These are phyloP conservation scores for Cephus rjabovi DNA, from an alignment of 2,888 invertebrate genomes.

Conservation along the genomic window DNA sequence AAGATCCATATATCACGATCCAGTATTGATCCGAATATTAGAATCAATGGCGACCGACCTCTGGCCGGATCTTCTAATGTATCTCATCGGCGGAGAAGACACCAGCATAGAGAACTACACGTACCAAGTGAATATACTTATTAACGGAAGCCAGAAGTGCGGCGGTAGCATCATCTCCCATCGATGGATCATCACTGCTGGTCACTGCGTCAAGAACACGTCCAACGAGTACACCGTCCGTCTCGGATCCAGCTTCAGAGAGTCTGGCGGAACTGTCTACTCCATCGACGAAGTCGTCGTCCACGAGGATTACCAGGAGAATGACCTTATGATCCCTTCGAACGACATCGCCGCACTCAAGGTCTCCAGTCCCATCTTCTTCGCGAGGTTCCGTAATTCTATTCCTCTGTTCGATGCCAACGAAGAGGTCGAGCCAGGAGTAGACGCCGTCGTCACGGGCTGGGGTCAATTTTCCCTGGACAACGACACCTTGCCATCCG, in stretches of 20 bases:
- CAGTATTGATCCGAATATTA: too few relatives aligned
- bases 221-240: conserved; percentile 64
- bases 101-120: conserved; percentile 38
- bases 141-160: conserved; percentile 62
- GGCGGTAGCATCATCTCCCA: conserved; percentile 69
- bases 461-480: conserved; percentile 29
- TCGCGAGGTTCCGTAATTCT: conserved; percentile 64
- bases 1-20: too few relatives aligned
- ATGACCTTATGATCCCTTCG: too few relatives aligned
- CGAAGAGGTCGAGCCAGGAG: too few relatives aligned
- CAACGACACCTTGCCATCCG: conserved; percentile 30
- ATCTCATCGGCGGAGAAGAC: too few relatives aligned
- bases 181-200: conserved; percentile 69
- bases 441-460: conserved; percentile 10
- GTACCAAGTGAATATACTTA: conserved; percentile 63
- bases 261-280: conserved; percentile 66
- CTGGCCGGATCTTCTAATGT: too few relatives aligned
- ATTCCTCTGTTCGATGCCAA: conserved; percentile 64
- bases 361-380: conserved; percentile 66
- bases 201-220: conserved; percentile 66
- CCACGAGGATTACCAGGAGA: conserved; percentile 68
- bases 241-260: conserved; percentile 69
- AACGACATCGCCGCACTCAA: conserved; percentile 66
- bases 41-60: too few relatives aligned
- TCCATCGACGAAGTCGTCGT: conserved; percentile 67